Percentiles rank a stretch among this genome's conserved stretches.
Conservation (phyloP, 1,140 invertebrate species). For the Macrostomum lignano region DNA sequence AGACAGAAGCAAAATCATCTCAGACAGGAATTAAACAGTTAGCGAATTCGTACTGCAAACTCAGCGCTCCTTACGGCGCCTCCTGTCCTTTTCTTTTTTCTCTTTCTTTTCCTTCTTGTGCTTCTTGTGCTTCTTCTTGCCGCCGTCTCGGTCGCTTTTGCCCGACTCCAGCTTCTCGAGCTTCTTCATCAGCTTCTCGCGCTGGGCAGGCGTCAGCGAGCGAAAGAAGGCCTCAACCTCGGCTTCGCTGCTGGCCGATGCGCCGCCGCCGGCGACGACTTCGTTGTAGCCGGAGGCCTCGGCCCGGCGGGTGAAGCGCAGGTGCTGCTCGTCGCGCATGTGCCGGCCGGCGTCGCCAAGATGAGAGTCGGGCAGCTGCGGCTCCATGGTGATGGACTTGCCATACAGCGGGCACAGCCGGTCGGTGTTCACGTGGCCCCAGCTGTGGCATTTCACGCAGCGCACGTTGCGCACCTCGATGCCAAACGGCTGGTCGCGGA, state of each 20-base stretch:
- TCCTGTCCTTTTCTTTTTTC: too few species aligned
- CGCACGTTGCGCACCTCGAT: conserved; percentile 76
- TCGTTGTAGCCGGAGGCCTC: background rate
- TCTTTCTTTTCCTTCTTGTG: too few species aligned
- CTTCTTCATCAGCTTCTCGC: conserved; percentile 3
- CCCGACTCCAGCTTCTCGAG: background rate
- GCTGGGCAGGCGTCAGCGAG: background rate
- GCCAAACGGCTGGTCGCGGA: conserved; percentile 89
- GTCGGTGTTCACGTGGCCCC: conserved; percentile 97
- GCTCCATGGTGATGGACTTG: conserved; percentile 20
- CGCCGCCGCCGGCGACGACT: background rate
- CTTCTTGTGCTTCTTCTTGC: too few species aligned
- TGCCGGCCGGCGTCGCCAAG: background rate
- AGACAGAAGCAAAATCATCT: too few species aligned
- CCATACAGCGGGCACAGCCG: conserved; percentile 66
- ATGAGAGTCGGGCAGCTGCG: conserved; percentile 5
- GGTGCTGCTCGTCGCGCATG: background rate
- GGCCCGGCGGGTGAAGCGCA: background rate
- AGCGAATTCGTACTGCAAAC: too few species aligned
- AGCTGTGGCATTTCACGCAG: conserved; percentile 93
- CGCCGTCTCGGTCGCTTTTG: too few species aligned
- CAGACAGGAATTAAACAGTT: too few species aligned
- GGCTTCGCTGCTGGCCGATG: background rate
- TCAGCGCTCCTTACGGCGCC: too few species aligned
- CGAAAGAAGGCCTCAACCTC: background rate